phyloP scores from a whole-genome alignment of 2,113 vertebrate genomes.

The Tragulus kanchil region DNA sequence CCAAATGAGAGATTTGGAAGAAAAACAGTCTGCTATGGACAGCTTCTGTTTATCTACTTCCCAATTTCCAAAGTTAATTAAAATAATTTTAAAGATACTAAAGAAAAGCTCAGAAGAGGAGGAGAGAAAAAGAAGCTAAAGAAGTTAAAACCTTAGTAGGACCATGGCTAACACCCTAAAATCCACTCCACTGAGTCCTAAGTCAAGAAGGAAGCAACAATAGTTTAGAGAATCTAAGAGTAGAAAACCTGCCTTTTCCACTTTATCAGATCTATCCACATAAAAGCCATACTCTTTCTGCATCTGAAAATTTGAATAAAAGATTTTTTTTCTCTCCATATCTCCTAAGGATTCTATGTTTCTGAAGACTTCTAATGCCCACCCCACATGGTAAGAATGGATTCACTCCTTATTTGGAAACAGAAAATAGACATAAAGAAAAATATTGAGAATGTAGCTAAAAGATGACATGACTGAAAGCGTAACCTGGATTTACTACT shows the following conservation, averaged over 20 bases:
- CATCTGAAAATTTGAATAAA: too few relatives aligned
- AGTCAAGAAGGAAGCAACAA: background rate
- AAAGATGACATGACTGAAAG: constrained; percentile 6
- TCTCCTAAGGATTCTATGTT: background rate
- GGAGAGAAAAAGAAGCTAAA: background rate
- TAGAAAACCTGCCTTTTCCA: background rate
- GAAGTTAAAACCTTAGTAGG: background rate
- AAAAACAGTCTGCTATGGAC: background rate
- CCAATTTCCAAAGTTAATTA: background rate
- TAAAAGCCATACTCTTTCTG: background rate
- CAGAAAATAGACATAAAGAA: background rate
- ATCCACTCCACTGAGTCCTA: background rate
- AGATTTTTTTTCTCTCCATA: too few relatives aligned
- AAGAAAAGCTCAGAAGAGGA: background rate
- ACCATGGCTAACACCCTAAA: background rate
- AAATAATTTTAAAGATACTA: background rate
- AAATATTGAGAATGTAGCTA: background rate
- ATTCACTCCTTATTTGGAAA: background rate
- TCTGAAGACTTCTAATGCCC: background rate
- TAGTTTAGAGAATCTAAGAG: background rate
- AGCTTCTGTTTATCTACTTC: background rate
- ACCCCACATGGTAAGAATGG: background rate
- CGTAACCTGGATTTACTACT: background rate
- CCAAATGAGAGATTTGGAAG: background rate
- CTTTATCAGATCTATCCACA: background rate